Percentiles rank a stretch among this genome's conserved stretches.
These are phyloP conservation scores for Yoshiicerus persimilis DNA, from an alignment of 1,140 invertebrate species.

Conservation along the genomic window DNA sequence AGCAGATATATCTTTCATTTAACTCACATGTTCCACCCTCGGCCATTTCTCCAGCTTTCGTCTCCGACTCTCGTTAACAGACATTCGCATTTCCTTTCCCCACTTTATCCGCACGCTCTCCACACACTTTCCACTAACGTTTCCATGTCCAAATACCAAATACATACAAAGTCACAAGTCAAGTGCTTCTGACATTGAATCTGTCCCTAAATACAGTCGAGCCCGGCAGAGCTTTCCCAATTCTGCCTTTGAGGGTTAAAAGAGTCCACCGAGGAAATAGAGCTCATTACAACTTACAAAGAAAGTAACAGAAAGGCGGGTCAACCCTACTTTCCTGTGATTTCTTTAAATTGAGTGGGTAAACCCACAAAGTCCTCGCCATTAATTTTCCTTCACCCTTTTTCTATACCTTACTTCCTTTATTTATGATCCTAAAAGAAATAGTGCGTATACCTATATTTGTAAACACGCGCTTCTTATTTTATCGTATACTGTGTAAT, in stretches of 20 bases:
- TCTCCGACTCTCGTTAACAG: not conserved
- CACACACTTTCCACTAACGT: no score
- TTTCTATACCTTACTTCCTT: not conserved
- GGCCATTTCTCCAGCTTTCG: not conserved
- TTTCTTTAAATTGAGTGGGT: constrained; percentile 9
- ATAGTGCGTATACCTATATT: not conserved
- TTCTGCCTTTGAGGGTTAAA: not conserved
- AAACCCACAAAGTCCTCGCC: not conserved
- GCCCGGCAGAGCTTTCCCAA: not conserved
- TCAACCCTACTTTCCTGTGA: not conserved
- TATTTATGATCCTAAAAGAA: not conserved
- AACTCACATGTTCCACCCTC: not conserved
- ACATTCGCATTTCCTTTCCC: no score
- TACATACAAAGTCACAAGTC: constrained; percentile 5
- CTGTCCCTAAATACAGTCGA: not conserved
- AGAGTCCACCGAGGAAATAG: not conserved
- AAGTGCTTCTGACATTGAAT: constrained; percentile 3
- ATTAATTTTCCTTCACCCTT: not conserved
- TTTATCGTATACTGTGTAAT: not conserved
- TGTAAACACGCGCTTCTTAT: not conserved
- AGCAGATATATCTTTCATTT: not conserved
- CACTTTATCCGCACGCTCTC: no score
- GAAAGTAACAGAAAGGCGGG: constrained; percentile 1
- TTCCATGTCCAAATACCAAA: not conserved
- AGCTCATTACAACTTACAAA: not conserved